Percentiles rank a stretch among this genome's conserved stretches.
These are phyloP conservation scores for Xenotilapia caudafasciata DNA, from an alignment of 2,113 vertebrate genomes.

Conservation along the genomic window DNA sequence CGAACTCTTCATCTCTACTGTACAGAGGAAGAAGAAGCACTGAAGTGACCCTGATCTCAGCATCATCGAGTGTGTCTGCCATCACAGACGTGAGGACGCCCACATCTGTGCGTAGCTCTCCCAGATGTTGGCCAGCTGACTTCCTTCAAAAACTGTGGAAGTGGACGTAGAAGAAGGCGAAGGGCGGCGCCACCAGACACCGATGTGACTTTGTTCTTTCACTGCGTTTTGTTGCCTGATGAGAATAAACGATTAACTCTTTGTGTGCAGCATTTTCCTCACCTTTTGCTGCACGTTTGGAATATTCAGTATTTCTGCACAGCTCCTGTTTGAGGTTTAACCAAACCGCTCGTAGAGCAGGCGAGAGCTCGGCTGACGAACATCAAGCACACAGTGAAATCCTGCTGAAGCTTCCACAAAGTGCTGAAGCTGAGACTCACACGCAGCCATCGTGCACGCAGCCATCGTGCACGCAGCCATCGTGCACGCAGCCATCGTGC, in stretches of 20 bases:
- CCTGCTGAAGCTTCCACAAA: not conserved
- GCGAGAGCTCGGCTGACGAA: fast-evolving
- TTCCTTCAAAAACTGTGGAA: not conserved
- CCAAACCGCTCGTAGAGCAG: fast-evolving
- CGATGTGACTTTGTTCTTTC: not conserved
- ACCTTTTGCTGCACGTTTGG: not conserved
- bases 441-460: fast-evolving
- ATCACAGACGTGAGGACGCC: fast-evolving
- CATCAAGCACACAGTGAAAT: fast-evolving
- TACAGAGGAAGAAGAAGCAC: not conserved
- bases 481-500: fast-evolving
- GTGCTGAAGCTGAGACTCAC: not conserved
- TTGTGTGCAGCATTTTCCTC: not conserved
- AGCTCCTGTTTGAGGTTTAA: not conserved
- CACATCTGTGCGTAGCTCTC: not conserved
- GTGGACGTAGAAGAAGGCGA: not conserved
- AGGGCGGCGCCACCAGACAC: not conserved
- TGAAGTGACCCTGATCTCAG: not conserved
- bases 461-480: fast-evolving
- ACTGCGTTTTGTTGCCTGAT: not conserved
- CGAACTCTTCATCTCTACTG: fast-evolving
- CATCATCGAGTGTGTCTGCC: not conserved
- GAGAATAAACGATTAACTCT: not conserved
- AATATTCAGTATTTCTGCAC: not conserved
- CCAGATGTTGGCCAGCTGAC: not conserved